These are phyloP conservation scores for Kryptolebias marmoratus DNA, from an alignment of 2,113 vertebrate species.

Conservation along the genomic window DNA sequence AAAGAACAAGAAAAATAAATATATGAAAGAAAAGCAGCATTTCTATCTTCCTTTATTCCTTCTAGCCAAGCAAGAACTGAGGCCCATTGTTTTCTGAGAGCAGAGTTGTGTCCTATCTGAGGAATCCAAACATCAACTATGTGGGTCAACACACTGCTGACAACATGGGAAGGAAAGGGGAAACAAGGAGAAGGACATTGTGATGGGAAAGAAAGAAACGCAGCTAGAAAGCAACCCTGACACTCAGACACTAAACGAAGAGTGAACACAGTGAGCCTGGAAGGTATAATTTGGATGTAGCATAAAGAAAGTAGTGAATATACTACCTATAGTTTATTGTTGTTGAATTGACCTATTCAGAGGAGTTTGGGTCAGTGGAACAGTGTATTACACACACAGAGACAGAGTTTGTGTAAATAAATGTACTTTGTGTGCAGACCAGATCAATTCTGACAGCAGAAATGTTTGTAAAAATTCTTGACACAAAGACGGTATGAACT, in stretches of 20 bases:
- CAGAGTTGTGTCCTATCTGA: slow-evolving; percentile 34
- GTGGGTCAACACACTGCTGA: slow-evolving; percentile 35
- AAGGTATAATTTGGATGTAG: neutral
- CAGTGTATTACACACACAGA: neutral
- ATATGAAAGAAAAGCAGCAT: neutral
- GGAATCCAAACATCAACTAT: slow-evolving; percentile 44
- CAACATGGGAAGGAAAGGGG: slow-evolving; percentile 27
- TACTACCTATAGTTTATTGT: slow-evolving; percentile 31
- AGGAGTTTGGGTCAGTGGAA: slow-evolving; percentile 13
- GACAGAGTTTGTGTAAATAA: too few species aligned
- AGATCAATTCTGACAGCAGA: too few species aligned
- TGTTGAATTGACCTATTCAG: neutral
- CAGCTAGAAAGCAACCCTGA: slow-evolving; percentile 9
- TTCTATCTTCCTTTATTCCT: neutral
- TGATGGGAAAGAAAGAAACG: slow-evolving; percentile 9
- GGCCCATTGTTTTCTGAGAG: slow-evolving; percentile 39
- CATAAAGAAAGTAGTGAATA: slow-evolving; percentile 17
- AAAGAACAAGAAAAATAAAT: neutral
- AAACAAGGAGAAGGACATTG: slow-evolving; percentile 5
- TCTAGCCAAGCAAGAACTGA: slow-evolving; percentile 49
- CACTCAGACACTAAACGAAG: neutral
- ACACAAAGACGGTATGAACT: too few species aligned
- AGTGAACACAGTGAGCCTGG: slow-evolving; percentile 1
- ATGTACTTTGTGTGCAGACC: too few species aligned
- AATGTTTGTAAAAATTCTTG: too few species aligned